Conservation (phyloP, 2,113 vertebrate genomes). For the Grammomys dolichurus region DNA sequence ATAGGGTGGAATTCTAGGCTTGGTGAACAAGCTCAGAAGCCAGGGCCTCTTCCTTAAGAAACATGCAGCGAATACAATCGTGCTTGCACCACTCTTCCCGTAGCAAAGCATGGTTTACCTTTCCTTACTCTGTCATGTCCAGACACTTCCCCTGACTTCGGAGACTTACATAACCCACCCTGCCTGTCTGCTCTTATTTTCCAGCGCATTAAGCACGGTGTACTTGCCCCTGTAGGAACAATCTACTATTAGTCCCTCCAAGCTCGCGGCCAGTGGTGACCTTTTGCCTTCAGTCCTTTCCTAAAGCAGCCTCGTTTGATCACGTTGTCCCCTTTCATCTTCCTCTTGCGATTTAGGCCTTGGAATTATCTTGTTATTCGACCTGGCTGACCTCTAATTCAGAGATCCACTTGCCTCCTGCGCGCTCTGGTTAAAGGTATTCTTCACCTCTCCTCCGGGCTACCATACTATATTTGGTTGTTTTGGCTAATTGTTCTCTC, state of each 20-base stretch:
- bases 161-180: conserved; percentile 56
- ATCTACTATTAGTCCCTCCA: background rate
- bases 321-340: background rate
- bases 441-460: accelerated
- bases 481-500: background rate
- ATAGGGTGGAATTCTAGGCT: background rate
- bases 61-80: no score
- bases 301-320: background rate
- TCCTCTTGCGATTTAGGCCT: background rate
- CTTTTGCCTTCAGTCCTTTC: conserved; percentile 20
- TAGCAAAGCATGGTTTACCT: conserved; percentile 4
- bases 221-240: background rate
- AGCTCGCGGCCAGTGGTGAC: background rate
- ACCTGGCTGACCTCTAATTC: background rate
- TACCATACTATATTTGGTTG: background rate
- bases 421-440: background rate
- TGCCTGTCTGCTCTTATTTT: conserved; percentile 43
- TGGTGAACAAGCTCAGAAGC: conserved; percentile 1
- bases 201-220: background rate
- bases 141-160: conserved; percentile 54
- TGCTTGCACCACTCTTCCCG: conserved; percentile 17
- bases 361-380: background rate
- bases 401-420: background rate
- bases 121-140: conserved; percentile 24
- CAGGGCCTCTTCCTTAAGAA: background rate